Evolutionary conservation across 2,113 vertebrate species (phyloP), one percentile per base, ranked within the genome.

Genomic region (Tragelaphus strepsiceros): DNA sequence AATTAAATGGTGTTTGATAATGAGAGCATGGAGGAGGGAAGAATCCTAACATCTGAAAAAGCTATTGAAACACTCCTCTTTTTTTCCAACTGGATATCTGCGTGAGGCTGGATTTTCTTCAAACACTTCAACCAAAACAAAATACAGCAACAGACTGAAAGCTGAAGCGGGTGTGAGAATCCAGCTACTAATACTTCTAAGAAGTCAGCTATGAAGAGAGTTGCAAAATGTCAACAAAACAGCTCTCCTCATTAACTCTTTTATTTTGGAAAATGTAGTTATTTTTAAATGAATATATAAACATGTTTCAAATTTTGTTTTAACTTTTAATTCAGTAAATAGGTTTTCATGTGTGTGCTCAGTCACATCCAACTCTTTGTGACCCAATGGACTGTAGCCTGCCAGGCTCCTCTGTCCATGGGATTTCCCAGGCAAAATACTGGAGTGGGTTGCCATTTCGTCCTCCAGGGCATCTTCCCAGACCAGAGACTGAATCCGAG

Each of bases 1-100:
- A 96, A 97, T 97, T 95, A 95, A 98, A 97, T 74, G 87, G 83
- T 97, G 97, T 98, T 98, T 97, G 97, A 98, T 98, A 98, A 98
- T 86, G 89, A 97, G 61, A 35, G 24, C 67, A 6, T 39, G 43
- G 21, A 56, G 6, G 5, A 62, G 46, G 17, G 51, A 56, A n/a
- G 39, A 83, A 53, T 49, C 49, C 49, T 59, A 53, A 30, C 19
- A 67, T 54, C 12, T 78, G 83, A 61, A 87, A 84, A 78, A 61
- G 12, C 43, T 93, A 30, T 35, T 78, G 21, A 81, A 93, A 49
- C 46, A n/a, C 59, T 67, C 61, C 61, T 56, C 6, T 58, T 71
- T 26, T 78, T 89, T 82, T 35, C n/a, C 56, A 71, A n/a, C 16
- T 82, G 32, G 9, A 12, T 56, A n/a, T 28, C 64, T 74, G 35